These are phyloP conservation scores for Bos javanicus DNA, from an alignment of 2,113 vertebrate species.

Conservation along the genomic window DNA sequence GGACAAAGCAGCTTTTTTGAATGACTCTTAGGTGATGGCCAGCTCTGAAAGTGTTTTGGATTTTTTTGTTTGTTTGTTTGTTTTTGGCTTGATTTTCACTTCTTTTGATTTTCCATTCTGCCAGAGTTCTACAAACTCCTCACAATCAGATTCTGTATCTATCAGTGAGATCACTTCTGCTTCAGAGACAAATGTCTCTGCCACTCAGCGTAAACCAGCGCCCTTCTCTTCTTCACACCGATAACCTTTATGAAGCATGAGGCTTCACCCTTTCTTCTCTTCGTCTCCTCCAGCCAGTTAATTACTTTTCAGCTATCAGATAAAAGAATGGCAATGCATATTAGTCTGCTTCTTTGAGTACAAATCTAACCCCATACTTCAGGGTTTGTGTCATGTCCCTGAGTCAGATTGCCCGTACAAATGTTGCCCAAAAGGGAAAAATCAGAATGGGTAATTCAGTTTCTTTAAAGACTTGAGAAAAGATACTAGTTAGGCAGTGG, in stretches of 20 bases:
- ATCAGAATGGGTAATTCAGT: conserved; percentile 28
- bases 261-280: neutral
- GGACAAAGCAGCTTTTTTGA: conserved; percentile 13
- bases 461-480: neutral
- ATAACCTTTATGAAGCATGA: neutral
- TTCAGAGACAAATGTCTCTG: conserved; percentile 40
- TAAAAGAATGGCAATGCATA: neutral
- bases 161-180: conserved; percentile 26
- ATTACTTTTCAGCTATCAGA: conserved; percentile 48
- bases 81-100: conserved; percentile 44
- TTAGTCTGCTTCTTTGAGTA: conserved; percentile 53
- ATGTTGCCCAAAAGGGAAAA: conserved; percentile 51
- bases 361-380: conserved; percentile 30
- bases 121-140: conserved; percentile 15
- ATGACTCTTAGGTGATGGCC: neutral
- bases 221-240: neutral
- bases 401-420: conserved; percentile 43
- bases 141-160: conserved; percentile 54
- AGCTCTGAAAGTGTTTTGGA: neutral
- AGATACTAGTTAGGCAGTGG: neutral
- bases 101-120: conserved; percentile 56
- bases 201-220: neutral
- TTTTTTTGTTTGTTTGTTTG: neutral
- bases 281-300: conserved; percentile 51
- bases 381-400: conserved; percentile 37